Conservation (phyloP, 2,888 invertebrate genomes). For the Azorinus chamasolen region DNA sequence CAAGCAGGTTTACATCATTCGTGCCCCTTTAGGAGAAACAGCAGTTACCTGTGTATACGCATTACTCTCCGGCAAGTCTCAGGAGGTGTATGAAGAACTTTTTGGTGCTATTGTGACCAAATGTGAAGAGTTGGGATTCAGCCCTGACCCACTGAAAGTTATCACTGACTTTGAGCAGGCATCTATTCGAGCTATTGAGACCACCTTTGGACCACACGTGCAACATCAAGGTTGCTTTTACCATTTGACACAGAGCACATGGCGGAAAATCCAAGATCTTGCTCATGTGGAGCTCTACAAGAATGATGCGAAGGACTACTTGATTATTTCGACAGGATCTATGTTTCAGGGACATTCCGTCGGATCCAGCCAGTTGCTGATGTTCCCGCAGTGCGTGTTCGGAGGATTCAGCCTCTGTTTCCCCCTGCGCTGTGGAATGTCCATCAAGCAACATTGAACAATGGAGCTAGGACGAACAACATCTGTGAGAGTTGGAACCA, state of each 20-base stretch:
- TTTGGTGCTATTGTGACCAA: constrained; percentile 1
- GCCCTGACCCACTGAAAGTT: constrained; percentile 6
- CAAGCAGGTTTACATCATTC: constrained; percentile 25
- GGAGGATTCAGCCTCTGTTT: background rate
- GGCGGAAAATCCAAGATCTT: constrained; percentile 18
- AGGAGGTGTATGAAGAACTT: constrained; percentile 14
- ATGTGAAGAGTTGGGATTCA: constrained; percentile 14
- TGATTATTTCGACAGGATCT: constrained; percentile 3
- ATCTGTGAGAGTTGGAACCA: constrained; percentile 1
- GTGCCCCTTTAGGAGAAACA: constrained; percentile 26
- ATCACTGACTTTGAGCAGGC: constrained; percentile 24
- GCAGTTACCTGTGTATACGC: constrained; percentile 26
- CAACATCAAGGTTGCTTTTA: background rate
- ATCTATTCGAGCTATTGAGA: background rate
- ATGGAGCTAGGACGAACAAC: background rate
- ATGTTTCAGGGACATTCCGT: background rate
- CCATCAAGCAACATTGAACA: background rate
- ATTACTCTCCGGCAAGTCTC: constrained; percentile 18
- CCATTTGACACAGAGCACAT: constrained; percentile 25
- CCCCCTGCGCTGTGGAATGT: background rate
- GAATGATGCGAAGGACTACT: background rate
- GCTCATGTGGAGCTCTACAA: constrained; percentile 8
- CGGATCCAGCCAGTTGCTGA: background rate
- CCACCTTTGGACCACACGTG: constrained; percentile 23
- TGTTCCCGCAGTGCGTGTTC: background rate